These are phyloP conservation scores for Eristalis pertinax DNA, from an alignment of 2,888 invertebrate species.

Conservation along the genomic window DNA sequence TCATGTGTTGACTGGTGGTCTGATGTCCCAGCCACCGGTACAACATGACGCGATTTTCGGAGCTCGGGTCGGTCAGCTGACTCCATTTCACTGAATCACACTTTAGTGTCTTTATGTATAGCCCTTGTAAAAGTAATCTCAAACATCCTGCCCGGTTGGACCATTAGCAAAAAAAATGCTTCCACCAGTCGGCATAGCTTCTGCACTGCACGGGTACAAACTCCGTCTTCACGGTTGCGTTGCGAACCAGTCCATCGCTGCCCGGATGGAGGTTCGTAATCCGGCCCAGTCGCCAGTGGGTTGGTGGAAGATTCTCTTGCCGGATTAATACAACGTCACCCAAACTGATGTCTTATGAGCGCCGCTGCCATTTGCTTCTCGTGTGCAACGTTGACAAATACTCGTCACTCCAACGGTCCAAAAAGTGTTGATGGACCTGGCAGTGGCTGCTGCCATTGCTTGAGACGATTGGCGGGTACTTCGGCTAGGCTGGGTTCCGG, in stretches of 20 bases:
- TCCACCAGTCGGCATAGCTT: slow-evolving; percentile 3
- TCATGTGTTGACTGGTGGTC: too few species aligned
- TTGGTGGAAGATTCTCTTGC: slow-evolving; percentile 56
- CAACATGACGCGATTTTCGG: too few species aligned
- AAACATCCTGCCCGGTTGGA: slow-evolving; percentile 57
- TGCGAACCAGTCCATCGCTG: slow-evolving; percentile 37
- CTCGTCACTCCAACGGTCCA: slow-evolving; percentile 49
- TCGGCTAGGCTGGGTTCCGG: slow-evolving; percentile 73
- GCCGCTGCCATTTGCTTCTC: slow-evolving; percentile 43
- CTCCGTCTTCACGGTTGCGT: slow-evolving; percentile 20
- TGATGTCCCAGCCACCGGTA: too few species aligned
- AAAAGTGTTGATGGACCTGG: too few species aligned
- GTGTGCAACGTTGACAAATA: slow-evolving; percentile 31
- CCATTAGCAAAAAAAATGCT: background rate
- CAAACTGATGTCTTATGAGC: slow-evolving; percentile 1
- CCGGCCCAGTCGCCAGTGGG: slow-evolving; percentile 43
- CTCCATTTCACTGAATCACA: too few species aligned
- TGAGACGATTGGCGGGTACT: slow-evolving; percentile 44
- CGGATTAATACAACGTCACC: slow-evolving; percentile 73
- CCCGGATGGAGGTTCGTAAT: slow-evolving; percentile 72
- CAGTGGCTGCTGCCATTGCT: slow-evolving; percentile 75
- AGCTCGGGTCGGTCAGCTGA: too few species aligned
- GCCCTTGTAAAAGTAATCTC: background rate
- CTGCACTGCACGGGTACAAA: background rate
- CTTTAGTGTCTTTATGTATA: too few species aligned